Evolutionary conservation across 2,113 vertebrate species (phyloP).

Genomic region (Phrynosoma platyrhinos): DNA sequence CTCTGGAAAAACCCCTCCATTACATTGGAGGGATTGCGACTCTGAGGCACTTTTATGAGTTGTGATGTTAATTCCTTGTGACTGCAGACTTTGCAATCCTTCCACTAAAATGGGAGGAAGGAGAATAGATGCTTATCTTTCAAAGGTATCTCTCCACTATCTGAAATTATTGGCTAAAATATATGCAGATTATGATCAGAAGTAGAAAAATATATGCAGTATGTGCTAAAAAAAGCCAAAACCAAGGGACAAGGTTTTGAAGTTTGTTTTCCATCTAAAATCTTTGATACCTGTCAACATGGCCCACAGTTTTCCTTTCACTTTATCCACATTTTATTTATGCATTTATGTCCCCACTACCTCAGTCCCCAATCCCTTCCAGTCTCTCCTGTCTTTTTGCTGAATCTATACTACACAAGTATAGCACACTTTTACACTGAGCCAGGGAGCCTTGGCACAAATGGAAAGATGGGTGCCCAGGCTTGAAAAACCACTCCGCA

Average conservation of each 20-base stretch:
- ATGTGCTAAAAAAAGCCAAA: neutral
- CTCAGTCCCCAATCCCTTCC: too few species aligned
- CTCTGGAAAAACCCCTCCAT: conserved; percentile 20
- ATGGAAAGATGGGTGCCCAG: too few species aligned
- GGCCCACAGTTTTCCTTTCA: neutral
- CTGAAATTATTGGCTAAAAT: conserved; percentile 11
- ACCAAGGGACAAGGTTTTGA: neutral
- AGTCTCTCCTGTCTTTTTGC: too few species aligned
- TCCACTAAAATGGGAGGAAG: neutral
- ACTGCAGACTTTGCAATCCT: conserved; percentile 18
- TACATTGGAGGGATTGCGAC: conserved; percentile 33
- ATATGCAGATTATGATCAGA: neutral
- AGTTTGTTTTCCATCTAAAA: neutral
- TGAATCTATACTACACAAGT: too few species aligned
- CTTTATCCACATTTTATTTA: neutral
- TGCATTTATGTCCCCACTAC: too few species aligned
- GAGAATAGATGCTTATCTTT: conserved; percentile 25
- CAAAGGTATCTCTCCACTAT: conserved; percentile 25
- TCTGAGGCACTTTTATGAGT: conserved; percentile 17
- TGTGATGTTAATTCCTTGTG: conserved; percentile 38
- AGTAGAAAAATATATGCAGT: neutral
- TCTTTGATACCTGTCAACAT: neutral
- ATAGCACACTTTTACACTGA: too few species aligned
- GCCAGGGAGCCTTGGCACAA: too few species aligned
- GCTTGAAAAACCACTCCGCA: too few species aligned